Conservation (phyloP, 1,140 invertebrate genomes). For the Bombus waltoni region DNA sequence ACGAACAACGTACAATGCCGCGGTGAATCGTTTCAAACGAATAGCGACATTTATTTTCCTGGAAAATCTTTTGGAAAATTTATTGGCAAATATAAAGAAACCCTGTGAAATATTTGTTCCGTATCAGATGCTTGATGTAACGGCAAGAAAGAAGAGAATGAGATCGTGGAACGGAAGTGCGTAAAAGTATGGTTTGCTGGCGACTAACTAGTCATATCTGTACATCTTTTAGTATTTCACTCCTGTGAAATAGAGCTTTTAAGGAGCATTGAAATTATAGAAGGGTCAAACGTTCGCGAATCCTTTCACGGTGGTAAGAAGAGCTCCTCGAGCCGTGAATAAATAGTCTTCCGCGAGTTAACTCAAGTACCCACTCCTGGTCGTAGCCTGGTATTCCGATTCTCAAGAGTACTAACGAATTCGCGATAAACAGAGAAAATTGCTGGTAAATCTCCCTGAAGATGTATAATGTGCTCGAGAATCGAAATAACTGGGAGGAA, state of each 20-base stretch:
- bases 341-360: conserved; percentile 70
- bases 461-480: conserved; percentile 17
- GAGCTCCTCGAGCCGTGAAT: conserved; percentile 63
- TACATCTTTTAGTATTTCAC: too few relatives aligned
- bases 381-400: conserved; percentile 24
- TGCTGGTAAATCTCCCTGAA: conserved; percentile 53
- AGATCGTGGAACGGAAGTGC: not conserved
- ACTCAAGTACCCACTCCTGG: conserved; percentile 55
- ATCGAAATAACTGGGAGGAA: not conserved
- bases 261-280: conserved; percentile 54
- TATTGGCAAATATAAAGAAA: not conserved
- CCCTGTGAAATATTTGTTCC: not conserved
- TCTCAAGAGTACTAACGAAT: conserved; percentile 62
- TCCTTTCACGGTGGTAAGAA: conserved; percentile 65
- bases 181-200: not conserved
- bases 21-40: not conserved
- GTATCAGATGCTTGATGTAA: too few relatives aligned
- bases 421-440: conserved; percentile 64
- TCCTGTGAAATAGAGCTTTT: conserved; percentile 7
- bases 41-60: not conserved
- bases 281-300: conserved; percentile 54
- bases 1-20: not conserved
- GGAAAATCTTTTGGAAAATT: not conserved
- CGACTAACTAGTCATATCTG: not conserved
- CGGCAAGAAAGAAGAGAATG: not conserved